Percentiles rank a stretch among this genome's conserved stretches.
Conservation (phyloP, 1,140 invertebrate species). For the Cydia amplana region DNA sequence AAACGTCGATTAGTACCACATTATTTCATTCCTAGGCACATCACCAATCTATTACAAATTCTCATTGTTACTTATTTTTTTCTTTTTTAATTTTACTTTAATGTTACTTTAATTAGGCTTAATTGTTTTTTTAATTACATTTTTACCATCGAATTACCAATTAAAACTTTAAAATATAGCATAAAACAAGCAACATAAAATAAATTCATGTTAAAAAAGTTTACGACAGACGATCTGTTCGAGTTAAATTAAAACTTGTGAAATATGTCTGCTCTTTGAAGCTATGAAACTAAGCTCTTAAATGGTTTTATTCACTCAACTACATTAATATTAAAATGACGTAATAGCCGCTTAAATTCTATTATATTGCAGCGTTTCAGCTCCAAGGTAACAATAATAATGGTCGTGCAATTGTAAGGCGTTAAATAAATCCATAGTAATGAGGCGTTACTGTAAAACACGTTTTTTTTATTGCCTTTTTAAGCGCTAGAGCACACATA, state of each 20-base stretch:
- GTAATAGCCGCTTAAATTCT: background rate
- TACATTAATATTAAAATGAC: background rate
- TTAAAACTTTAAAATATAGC: background rate
- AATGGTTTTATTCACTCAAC: background rate
- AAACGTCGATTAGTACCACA: no score
- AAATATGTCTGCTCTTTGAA: background rate
- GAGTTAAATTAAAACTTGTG: slow-evolving; percentile 17
- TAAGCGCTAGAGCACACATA: no score
- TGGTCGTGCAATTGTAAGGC: background rate
- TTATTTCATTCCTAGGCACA: no score
- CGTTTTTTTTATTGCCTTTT: no score
- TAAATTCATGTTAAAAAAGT: background rate
- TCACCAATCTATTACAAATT: no score
- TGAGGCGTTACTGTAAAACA: background rate
- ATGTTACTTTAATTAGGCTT: no score
- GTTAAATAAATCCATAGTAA: slow-evolving; percentile 6
- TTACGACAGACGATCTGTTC: slow-evolving; percentile 3
- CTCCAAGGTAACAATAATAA: background rate
- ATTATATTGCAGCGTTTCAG: background rate
- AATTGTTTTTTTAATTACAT: background rate
- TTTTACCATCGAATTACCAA: background rate
- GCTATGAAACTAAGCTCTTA: background rate
- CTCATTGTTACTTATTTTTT: no score
- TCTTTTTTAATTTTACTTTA: no score
- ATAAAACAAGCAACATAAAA: background rate